Evolutionary conservation across 2,797 vertebrate species (phyloP), one percentile per base, ranked within the genome.

Genomic region (Melanitta fusca): DNA sequence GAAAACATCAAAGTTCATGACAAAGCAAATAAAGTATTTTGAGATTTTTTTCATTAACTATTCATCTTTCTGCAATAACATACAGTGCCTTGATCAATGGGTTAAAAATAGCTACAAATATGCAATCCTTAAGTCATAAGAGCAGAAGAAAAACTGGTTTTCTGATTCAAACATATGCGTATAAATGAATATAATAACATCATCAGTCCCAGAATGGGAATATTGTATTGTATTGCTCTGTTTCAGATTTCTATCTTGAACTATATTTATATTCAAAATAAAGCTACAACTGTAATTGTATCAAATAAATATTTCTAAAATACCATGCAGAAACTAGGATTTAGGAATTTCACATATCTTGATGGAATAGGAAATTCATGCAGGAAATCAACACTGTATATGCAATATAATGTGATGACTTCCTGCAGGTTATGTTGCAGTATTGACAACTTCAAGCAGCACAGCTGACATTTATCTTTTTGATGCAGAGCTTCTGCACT

Each of bases 1-100:
- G 79, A 77, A 73, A 96, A 90, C 64, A 82, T 74, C 53, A 68
- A 93, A 73, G 80, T 77, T 82, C 2, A 3, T 4, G 64, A 56
- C 78, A 88, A 90, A 51, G 30, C 54, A 93, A 96, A 93, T 10
- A 41, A 95, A 91, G 58, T 66, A 91, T 88, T 79, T 56, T 49
- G n/a, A 73, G 87, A 49, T 6, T 81, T 75, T 77, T 91, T 92
- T 53, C 30, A 79, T 73, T 36, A 91, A 72, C 30, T 47, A 73
- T 32, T 91, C 47, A 64, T 68, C 32, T 84, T 73, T 45, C 60
- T 85, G 51, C 70, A 88, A 56, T 47, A 80, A 84, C 3, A 14
- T 79, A 61, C 25, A 80, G 11, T 43, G 72, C 56, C 47, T 66
- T 45, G 25, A 62, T 28, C 9, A 54, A 32, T 7, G 27, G 21